Conservation (phyloP, 2,113 vertebrate species). For the Epinephelus fuscoguttatus region DNA sequence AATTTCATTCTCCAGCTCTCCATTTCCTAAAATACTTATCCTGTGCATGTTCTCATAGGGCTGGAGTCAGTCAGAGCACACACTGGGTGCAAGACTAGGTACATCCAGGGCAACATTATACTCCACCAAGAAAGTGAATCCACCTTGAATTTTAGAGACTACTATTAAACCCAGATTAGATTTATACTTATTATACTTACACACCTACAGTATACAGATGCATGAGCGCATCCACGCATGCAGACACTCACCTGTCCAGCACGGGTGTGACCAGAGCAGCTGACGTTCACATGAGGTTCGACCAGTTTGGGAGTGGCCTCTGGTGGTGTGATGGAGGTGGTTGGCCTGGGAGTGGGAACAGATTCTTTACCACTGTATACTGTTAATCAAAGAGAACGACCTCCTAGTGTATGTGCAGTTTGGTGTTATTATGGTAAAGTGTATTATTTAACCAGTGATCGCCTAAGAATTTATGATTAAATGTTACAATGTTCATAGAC, state of each 20-base stretch:
- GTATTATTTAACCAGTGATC: not conserved
- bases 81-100: too few relatives aligned
- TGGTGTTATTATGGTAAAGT: not conserved
- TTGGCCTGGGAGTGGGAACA: conserved; percentile 45
- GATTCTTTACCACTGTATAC: not conserved
- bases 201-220: not conserved
- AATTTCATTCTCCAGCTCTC: not conserved
- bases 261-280: conserved; percentile 81
- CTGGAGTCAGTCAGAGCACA: too few relatives aligned
- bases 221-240: not conserved
- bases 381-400: not conserved
- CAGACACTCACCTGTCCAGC: conserved; percentile 81
- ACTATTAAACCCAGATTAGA: not conserved
- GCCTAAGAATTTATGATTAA: not conserved
- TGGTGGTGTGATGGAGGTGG: conserved; percentile 11
- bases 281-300: not conserved
- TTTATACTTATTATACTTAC: not conserved
- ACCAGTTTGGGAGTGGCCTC: conserved; percentile 22
- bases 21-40: not conserved
- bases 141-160: not conserved
- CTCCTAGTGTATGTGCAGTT: not conserved
- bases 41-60: not conserved
- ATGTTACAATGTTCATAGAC: not conserved
- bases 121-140: not conserved
- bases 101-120: too few relatives aligned